phyloP scores from a whole-genome alignment of 2,888 invertebrate genomes.

The Drosophila picticornis region DNA sequence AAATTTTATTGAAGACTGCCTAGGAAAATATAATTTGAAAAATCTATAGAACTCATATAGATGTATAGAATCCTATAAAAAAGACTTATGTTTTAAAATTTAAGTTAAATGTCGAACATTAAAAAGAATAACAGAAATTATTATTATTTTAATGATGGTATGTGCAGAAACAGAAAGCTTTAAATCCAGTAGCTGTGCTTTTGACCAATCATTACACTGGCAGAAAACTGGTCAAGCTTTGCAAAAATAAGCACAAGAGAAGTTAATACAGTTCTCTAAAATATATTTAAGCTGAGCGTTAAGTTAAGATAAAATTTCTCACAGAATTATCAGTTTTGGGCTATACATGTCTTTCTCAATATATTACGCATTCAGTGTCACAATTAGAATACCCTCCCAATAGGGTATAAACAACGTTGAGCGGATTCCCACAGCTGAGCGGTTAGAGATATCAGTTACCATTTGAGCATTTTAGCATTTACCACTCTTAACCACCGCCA shows the following conservation, averaged over 20 bases:
- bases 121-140: not conserved
- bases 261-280: not conserved
- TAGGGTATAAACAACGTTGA: conserved; percentile 25
- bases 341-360: not conserved
- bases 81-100: not conserved
- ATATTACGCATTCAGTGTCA: not conserved
- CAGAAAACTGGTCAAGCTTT: not conserved
- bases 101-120: not conserved
- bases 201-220: not conserved
- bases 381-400: not conserved
- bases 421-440: conserved; percentile 41
- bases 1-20: not conserved
- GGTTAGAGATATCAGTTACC: conserved; percentile 59
- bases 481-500: conserved; percentile 48
- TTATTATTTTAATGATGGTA: not conserved
- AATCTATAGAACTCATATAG: not conserved
- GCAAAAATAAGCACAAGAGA: not conserved
- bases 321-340: not conserved
- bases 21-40: too few species aligned
- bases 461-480: conserved; percentile 59
- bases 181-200: not conserved
- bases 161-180: not conserved
- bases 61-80: too few species aligned
- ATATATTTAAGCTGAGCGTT: not conserved
- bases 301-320: not conserved